Evolutionary conservation across 2,797 vertebrate genomes (phyloP), one percentile per base, ranked within the genome.

Genomic region (Sternarchorhynchus goeldii): DNA sequence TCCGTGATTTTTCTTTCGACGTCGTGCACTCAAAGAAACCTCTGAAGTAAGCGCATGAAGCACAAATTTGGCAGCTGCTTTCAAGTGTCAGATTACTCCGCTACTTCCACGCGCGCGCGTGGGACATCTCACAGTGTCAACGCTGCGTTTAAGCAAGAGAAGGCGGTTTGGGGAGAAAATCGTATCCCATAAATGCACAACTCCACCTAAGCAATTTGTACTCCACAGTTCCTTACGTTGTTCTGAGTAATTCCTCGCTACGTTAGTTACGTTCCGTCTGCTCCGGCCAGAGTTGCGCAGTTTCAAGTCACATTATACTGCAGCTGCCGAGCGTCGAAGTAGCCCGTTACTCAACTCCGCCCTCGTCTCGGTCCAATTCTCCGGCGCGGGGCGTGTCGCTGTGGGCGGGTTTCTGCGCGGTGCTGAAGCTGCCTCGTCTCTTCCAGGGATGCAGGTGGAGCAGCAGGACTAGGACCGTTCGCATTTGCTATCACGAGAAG

Each of bases 391-490:
- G 91, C 88, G 91, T 89, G 86, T 87, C 87, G 82, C 82, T 69
- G 87, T 78, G 86, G 88, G 88, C 86, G 82, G 77, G 83, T 82
- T 77, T 79, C 81, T 57, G 88, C 87, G 89, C 88, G 86, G 75
- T 83, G 84, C 85, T 87, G 82, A 85, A 67, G 81, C 79, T 84
- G 86, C 78, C 75, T 71, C 82, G 87, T 83, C 82, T 74, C 36
- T 75, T 89, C 81, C 82, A 84, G 76, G 73, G 85, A 87, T 90
- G 91, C 91, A 92, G 93, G 91, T 93, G 91, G 89, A 91, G 65
- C 88, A 89, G 83, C 87, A 88, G 88, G 84, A 85, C 83, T 77
- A 74, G 73, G 50, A 74, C 56, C 63, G 75, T 53, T 73, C 73
- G 88, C 91, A 91, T 92, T 90, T 88, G 90, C 89, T 86, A 87